phyloP scores from a whole-genome alignment of 2,113 vertebrate species.

The Dryoscopus gambensis region DNA sequence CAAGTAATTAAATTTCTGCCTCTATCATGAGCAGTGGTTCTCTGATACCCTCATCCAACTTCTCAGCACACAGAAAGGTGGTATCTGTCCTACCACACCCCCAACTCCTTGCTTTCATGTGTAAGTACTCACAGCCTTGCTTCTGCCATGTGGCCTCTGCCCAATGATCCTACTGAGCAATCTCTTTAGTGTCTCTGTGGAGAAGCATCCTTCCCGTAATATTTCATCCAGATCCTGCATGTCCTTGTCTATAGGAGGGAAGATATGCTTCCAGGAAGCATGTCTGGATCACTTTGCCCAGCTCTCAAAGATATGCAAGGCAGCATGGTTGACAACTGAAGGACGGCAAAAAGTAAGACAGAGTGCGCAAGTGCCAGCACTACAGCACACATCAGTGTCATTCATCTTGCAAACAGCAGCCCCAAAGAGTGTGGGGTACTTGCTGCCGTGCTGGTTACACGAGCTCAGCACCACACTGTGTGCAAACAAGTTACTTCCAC shows the following conservation, averaged over 20 bases:
- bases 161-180: neutral
- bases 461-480: neutral
- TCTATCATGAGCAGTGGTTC: neutral
- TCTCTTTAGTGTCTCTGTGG: neutral
- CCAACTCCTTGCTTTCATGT: neutral
- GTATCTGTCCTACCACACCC: neutral
- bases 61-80: neutral
- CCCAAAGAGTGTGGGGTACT: neutral
- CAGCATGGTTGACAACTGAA: neutral
- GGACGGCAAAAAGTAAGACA: neutral
- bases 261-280: neutral
- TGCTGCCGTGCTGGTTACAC: neutral
- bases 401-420: neutral
- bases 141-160: neutral
- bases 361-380: neutral
- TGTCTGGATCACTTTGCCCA: neutral
- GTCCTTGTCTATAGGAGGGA: neutral
- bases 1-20: neutral
- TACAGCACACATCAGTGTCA: neutral
- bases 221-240: neutral
- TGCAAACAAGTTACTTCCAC: neutral
- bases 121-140: neutral
- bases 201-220: neutral
- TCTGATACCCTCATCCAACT: neutral
- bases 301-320: neutral